Evolutionary conservation across 1,140 invertebrate genomes (phyloP).

Genomic region (Drosophila setifemur): DNA sequence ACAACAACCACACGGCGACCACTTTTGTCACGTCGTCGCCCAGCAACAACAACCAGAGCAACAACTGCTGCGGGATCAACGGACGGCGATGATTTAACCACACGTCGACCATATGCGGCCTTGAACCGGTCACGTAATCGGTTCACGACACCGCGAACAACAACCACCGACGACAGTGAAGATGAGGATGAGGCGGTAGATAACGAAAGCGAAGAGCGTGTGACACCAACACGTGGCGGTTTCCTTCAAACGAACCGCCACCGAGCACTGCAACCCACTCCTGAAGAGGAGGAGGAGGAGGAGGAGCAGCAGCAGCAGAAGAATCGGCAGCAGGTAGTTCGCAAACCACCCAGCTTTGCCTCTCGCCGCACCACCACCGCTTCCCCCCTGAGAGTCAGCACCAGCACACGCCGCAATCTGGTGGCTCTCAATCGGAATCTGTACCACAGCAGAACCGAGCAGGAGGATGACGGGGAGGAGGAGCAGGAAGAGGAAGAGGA

Average conservation of each 20-base stretch:
- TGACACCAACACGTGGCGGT: slow-evolving; percentile 16
- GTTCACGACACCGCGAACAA: slow-evolving; percentile 24
- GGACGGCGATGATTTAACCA: slow-evolving; percentile 37
- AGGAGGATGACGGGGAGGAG: slow-evolving; percentile 5
- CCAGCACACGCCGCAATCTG: slow-evolving; percentile 50
- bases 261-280: slow-evolving; percentile 24
- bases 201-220: slow-evolving; percentile 7
- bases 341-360: slow-evolving; percentile 4
- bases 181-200: slow-evolving; percentile 1
- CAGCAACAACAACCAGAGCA: slow-evolving; percentile 10
- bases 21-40: slow-evolving; percentile 22
- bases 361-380: slow-evolving; percentile 29
- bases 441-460: slow-evolving; percentile 31
- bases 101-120: slow-evolving; percentile 49
- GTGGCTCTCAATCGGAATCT: slow-evolving; percentile 59
- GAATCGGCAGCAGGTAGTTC: not conserved
- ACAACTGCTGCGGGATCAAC: slow-evolving; percentile 7
- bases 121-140: slow-evolving; percentile 54
- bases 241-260: slow-evolving; percentile 64
- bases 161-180: slow-evolving; percentile 4
- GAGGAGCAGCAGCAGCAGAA: not conserved
- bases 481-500: slow-evolving; percentile 19
- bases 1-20: slow-evolving; percentile 2
- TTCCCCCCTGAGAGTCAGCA: slow-evolving; percentile 28
- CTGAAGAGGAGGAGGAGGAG: not conserved